phyloP scores from a whole-genome alignment of 2,113 vertebrate genomes.

The Mormoops blainvillei region DNA sequence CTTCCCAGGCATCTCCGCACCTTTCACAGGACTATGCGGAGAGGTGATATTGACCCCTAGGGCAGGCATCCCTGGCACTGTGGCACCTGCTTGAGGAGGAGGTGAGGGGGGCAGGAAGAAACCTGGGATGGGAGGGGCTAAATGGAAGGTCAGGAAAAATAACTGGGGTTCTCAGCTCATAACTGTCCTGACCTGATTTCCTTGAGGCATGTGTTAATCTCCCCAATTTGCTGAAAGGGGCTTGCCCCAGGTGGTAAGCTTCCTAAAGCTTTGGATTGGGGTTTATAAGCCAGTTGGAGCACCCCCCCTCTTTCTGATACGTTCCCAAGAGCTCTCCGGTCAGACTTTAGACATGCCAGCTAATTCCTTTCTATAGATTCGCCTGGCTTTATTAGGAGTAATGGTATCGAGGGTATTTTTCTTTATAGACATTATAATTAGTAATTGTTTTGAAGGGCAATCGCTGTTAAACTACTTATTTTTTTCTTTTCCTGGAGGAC shows the following conservation, averaged over 20 bases:
- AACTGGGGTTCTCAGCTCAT: not conserved
- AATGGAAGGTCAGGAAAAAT: not conserved
- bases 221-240: slow-evolving; percentile 10
- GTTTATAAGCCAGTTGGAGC: slow-evolving; percentile 4
- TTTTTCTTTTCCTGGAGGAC: slow-evolving; percentile 73
- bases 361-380: slow-evolving; percentile 69
- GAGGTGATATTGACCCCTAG: not conserved
- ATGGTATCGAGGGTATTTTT: slow-evolving; percentile 68
- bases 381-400: slow-evolving; percentile 55
- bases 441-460: slow-evolving; percentile 77
- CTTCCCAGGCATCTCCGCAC: not conserved
- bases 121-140: not conserved
- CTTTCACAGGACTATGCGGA: not conserved
- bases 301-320: not conserved
- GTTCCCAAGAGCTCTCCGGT: slow-evolving; percentile 15
- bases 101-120: not conserved
- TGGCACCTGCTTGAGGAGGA: not conserved
- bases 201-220: not conserved
- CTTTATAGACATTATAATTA: slow-evolving; percentile 76
- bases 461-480: slow-evolving; percentile 68
- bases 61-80: not conserved
- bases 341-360: slow-evolving; percentile 29
- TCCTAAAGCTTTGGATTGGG: not conserved
- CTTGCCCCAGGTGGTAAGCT: slow-evolving; percentile 2
- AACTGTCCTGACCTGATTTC: not conserved